Base-by-base conservation (phyloP, 2,797 vertebrate genomes). In the Limosa lapponica region DNA sequence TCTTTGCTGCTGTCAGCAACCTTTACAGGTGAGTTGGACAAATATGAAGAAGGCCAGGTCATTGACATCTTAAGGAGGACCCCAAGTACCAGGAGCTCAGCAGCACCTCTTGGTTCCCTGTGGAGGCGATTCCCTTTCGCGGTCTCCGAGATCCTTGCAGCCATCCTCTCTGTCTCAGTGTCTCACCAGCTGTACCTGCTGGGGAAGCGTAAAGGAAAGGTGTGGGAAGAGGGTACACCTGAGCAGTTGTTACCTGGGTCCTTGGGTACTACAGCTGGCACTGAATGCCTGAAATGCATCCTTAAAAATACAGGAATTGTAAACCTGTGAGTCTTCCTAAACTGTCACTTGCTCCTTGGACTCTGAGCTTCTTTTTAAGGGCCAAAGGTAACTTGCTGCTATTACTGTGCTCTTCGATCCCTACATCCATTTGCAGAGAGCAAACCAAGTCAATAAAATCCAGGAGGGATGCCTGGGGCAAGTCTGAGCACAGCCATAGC, bases 131-230 rank as follows among this genome's bases (percentile, higher is more conserved):
- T 87, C 13, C 13, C 15, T 78, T 52, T 36, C 2, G 10, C 20
- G 18, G 34, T 49, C 46, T 51, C 39, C 1, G 2, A 66, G 27
- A 59, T n/a, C 30, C 20, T 62, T 28, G 54, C 16, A 24, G 30
- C 41, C 10, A 0, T 28, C 34, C 15, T 43, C 27, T 46, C 32
- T 39, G 36, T 28, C 71, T 48, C 23, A 3, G 44, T 82, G 32
- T 72, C 44, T 72, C 17, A 22, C 39, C 1, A 0, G 36, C 0
- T 64, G 28, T 22, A 16, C 2, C 0, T 13, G n/a, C 43, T 54
- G 72, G 52, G 14, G 64, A 37, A 34, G 24, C 11, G 2, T 10
- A 37, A 25, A 13, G 36, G 74, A 61, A 65, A 78, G 34, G 16
- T 89, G 34, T 54, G 71, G 30, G n/a, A 70, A 49, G 65, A 67